These are phyloP conservation scores for Chelonus insularis DNA, from an alignment of 1,140 invertebrate genomes.

Conservation along the genomic window DNA sequence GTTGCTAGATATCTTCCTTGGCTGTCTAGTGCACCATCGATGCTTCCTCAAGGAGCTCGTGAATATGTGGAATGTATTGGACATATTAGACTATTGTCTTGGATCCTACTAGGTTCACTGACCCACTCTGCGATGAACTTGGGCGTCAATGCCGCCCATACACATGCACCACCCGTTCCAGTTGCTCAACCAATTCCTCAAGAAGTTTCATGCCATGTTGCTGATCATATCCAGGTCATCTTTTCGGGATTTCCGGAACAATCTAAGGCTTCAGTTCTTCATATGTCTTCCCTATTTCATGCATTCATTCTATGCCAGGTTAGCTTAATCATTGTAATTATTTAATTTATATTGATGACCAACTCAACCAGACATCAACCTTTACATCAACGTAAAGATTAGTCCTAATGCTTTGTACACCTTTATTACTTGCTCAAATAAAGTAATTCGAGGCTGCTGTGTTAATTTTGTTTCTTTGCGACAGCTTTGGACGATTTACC, in stretches of 20 bases:
- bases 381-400: no score
- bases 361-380: no score
- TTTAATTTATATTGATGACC: no score
- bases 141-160: slow-evolving; percentile 40
- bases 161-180: slow-evolving; percentile 47
- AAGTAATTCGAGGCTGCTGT: no score
- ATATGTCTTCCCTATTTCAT: slow-evolving; percentile 89
- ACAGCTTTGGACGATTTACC: slow-evolving; percentile 96
- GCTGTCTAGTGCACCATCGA: slow-evolving; percentile 85
- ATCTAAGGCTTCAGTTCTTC: slow-evolving; percentile 83
- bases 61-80: slow-evolving; percentile 95
- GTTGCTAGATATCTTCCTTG: slow-evolving; percentile 87
- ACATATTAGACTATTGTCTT: slow-evolving; percentile 92
- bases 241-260: slow-evolving; percentile 96
- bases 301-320: slow-evolving; percentile 82
- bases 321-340: no score
- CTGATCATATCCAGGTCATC: slow-evolving; percentile 94
- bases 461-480: no score
- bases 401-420: no score
- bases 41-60: slow-evolving; percentile 84
- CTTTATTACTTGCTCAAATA: no score
- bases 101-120: slow-evolving; percentile 92
- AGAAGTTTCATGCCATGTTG: slow-evolving; percentile 93
- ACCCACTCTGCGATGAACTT: slow-evolving; percentile 78
- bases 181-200: slow-evolving; percentile 89